Conservation (phyloP, 2,888 invertebrate species). For the Neoascia interrupta region DNA sequence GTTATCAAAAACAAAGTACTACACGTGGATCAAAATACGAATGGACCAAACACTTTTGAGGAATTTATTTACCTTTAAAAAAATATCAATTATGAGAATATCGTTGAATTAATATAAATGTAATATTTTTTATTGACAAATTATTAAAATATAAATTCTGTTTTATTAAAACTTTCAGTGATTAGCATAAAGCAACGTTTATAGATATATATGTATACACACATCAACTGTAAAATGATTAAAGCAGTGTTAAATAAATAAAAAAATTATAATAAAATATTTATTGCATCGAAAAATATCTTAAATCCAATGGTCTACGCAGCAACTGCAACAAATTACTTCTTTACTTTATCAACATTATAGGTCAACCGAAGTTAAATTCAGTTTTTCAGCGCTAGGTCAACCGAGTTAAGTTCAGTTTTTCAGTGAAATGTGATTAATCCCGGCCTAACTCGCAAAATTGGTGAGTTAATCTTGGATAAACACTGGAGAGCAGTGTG, state of each 20-base stretch:
- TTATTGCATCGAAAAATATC: no score
- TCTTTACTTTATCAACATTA: no score
- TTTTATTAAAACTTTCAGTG: constrained; percentile 20
- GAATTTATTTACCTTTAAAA: constrained; percentile 34
- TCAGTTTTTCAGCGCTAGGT: no score
- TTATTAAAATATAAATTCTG: constrained; percentile 15
- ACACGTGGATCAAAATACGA: constrained; percentile 38
- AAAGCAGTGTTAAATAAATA: constrained; percentile 26
- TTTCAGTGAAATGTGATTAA: no score
- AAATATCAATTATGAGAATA: constrained; percentile 24
- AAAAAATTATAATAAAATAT: constrained; percentile 15
- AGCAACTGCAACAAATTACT: no score
- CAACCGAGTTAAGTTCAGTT: no score
- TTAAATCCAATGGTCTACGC: no score
- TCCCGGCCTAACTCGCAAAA: no score
- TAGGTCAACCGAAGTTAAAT: no score
- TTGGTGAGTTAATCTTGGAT: no score
- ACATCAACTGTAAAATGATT: constrained; percentile 13
- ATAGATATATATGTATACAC: constrained; percentile 13
- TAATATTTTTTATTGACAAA: constrained; percentile 28
- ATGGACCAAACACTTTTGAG: constrained; percentile 48
- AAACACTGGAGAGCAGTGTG: no score
- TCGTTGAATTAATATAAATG: constrained; percentile 20
- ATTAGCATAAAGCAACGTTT: constrained; percentile 24
- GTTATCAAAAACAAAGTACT: constrained; percentile 12